Base-by-base conservation (phyloP, 2,888 invertebrate genomes). In the Macrophya annulata region DNA sequence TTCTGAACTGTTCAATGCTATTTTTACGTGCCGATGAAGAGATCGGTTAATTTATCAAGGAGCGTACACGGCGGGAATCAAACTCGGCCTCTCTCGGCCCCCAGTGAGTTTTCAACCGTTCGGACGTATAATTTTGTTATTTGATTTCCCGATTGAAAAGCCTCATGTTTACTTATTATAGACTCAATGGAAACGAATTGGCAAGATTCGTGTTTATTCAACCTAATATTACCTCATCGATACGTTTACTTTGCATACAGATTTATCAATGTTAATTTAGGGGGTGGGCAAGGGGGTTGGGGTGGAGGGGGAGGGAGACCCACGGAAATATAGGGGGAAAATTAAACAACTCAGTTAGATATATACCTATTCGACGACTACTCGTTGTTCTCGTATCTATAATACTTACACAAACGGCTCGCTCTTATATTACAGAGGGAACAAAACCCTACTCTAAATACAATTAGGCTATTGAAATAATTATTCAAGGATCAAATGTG, bases 81-180 rank as follows among this genome's bases (percentile, higher is more conserved):
- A 15, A 9, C 48, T 15, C 4, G n/a, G n/a, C n/a, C 48, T 9
- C 15, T 15, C 48, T 48, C 48, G 10, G 9, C 48, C 48, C 48
- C 48, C 1, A 9, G 15, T 4, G 4, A 9, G 10, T 25, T 25
- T 25, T 25, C 62, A 21, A 62, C 62, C 62, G 25, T 62, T 62
- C 62, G 62, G 21, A 37, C 68, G n/a, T 15, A 76, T 25, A 76
- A 48, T 77, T 51, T 77, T 55, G 12, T 51, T 37, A 77, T 77
- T 77, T 51, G 31, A 55, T 77, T 77, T 55, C 31, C 51, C 25
- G 55, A 77, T 51, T 77, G 48, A 51, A 51, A 55, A 77, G 51
- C 77, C 25, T 77, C 40, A 17, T 77, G 77, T 77, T 77, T 48
- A 77, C 77, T 51, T 31, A 77, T 77, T 77, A 12, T 55, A 25